Evolutionary conservation across 2,113 vertebrate genomes (phyloP), one percentile per base, ranked within the genome.

Genomic region (Oryzias curvinotus): DNA sequence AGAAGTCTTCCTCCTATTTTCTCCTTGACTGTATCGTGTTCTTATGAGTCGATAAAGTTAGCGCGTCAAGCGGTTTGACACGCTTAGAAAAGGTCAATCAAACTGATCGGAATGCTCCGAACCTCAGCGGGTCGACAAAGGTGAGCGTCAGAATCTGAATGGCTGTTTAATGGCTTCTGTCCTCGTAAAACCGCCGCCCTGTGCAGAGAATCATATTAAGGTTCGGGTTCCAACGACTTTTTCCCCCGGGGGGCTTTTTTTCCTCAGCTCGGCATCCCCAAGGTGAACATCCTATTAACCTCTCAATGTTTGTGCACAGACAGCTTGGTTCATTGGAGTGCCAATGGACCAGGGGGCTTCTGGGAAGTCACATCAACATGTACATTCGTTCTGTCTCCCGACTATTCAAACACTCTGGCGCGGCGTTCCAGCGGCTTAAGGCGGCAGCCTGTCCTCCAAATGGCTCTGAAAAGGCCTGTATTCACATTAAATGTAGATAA

Each of bases 211-310:
- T 77, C 50, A 45, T 59, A 53, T 46, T 54, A 65, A 47, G 71
- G 51, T 46, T 17, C 26, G 42, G 14, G 18, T 19, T 26, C 75
- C 75, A 23, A 69, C 1, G 44, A 62, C 66, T 10, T 70, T 75
- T 45, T 63, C 77, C 62, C 52, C 5, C 41, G 61, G 71, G 69
- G 36, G 52, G 54, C 55, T 73, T 75, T 73, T 68, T 68, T 73
- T 68, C 66, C 62, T 77, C 73, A 64, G 62, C 56, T 57, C 73
- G 75, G 75, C 65, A 56, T 74, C 75, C 72, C 75, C 57, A 69
- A 81, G 82, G 84, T 81, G 82, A 86, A 61, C 76, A 81, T 83
- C 73, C 62, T 69, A 76, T 83, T 85, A 85, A 81, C 84, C 73
- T 73, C 71, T 82, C 60, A 1, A 58, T 80, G 76, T 82, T 80